These are phyloP conservation scores for Tangachromis dhanisi DNA, from an alignment of 2,113 vertebrate genomes.

Conservation along the genomic window DNA sequence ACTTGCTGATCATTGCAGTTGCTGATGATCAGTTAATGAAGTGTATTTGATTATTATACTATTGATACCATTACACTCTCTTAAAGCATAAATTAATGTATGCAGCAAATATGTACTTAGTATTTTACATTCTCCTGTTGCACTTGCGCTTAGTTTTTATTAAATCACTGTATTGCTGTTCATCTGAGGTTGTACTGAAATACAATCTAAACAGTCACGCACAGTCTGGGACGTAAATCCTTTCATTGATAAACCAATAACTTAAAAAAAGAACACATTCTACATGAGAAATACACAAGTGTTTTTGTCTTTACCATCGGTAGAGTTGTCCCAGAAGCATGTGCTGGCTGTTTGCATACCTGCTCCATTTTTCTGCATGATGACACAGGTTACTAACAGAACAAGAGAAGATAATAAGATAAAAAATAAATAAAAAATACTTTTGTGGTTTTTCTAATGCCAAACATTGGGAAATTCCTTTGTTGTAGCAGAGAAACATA, in stretches of 20 bases:
- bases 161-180: neutral
- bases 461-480: neutral
- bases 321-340: conserved; percentile 94
- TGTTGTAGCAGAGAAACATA: neutral
- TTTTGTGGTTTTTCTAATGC: neutral
- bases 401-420: neutral
- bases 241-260: neutral
- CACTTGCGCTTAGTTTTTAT: neutral
- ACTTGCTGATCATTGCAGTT: neutral
- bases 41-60: neutral
- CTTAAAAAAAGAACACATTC: neutral
- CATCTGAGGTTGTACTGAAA: neutral
- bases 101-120: neutral
- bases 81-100: too few species aligned
- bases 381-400: conserved; percentile 83
- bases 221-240: neutral
- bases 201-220: neutral
- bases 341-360: conserved; percentile 88
- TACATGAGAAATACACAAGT: neutral
- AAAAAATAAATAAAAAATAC: neutral
- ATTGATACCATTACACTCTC: neutral
- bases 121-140: neutral
- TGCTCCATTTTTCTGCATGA: conserved; percentile 97
- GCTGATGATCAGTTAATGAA: neutral
- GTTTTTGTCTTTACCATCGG: conserved; percentile 79